Evolutionary conservation across 2,888 invertebrate genomes (phyloP), one percentile per base, ranked within the genome.

Genomic region (Spatulosminthurus flaviceps): DNA sequence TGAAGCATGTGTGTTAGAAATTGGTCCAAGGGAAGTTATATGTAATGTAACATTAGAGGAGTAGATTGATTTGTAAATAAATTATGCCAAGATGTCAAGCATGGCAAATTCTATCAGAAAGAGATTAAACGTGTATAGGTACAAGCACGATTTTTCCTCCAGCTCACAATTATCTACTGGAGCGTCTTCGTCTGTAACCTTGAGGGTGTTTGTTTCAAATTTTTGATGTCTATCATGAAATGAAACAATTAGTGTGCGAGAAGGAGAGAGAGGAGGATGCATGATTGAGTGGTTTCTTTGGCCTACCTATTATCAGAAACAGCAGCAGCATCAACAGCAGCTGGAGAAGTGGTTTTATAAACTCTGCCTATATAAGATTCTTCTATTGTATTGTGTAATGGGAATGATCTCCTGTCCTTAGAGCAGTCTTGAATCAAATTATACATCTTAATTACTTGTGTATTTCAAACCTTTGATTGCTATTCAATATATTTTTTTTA

Each of bases 31-130:
- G 75, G n/a, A n/a, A n/a, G n/a, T n/a, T n/a, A n/a, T n/a, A n/a
- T 42, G 41, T 64, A 75, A 66, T 64, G 61, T 66, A 21, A 75
- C 60, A 66, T 64, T 26, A 75, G 24, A n/a, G 5, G 61, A 66
- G n/a, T 66, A 77, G 78, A 78, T 78, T 78, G 78, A 78, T 78
- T 77, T 78, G 78, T 78, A 72, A 78, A 78, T 78, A 78, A 72
- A 78, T 78, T 78, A 78, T 78, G 60, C 64, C 78, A 72, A 73
- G 42, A 76, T 76, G 76, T 76, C 76, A 76, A 76, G 76, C 76
- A 76, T 69, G 76, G 76, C 67, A 76, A 76, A 76, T 76, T 76
- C 67, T 69, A 67, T 76, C 76, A 67, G 69, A 41, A 69, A 67
- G 19, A 76, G 76, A 69, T 69, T 67, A 76, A 69, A 76, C 43